These are phyloP conservation scores for Cynaeus angustus DNA, from an alignment of 2,888 invertebrate species.

Conservation along the genomic window DNA sequence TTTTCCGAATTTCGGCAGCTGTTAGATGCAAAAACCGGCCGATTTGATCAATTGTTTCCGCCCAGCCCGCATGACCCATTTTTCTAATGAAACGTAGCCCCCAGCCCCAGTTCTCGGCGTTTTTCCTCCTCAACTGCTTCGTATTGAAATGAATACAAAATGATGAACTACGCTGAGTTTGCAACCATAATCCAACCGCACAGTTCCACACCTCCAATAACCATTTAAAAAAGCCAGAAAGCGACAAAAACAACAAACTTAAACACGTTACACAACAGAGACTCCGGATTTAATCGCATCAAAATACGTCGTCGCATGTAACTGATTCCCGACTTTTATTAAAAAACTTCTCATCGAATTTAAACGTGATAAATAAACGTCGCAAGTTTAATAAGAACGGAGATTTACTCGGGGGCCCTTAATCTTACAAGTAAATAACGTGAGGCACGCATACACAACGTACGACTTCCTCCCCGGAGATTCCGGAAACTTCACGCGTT, in stretches of 20 bases:
- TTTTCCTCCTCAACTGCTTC: conserved; percentile 18
- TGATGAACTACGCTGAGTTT: conserved; percentile 1
- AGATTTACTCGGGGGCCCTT: conserved; percentile 28
- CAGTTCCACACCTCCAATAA: neutral
- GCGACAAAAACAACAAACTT: conserved; percentile 8
- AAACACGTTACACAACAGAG: conserved; percentile 7
- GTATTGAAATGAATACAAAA: conserved; percentile 14
- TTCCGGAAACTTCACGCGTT: conserved; percentile 21
- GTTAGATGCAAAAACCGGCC: neutral
- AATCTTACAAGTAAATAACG: conserved; percentile 38
- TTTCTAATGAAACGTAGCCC: conserved; percentile 25
- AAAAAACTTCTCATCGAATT: conserved; percentile 22
- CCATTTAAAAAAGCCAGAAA: neutral
- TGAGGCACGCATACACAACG: conserved; percentile 29
- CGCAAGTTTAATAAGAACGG: conserved; percentile 34
- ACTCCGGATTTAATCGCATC: conserved; percentile 16
- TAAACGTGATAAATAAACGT: neutral
- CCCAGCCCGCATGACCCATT: conserved; percentile 22
- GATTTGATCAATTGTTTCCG: conserved; percentile 22
- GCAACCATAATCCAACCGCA: neutral
- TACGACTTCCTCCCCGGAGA: conserved; percentile 24
- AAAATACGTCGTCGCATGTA: neutral
- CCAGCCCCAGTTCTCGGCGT: conserved; percentile 14
- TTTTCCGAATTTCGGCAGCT: neutral
- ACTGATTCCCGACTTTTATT: conserved; percentile 18